Evolutionary conservation across 2,888 invertebrate species (phyloP).

Genomic region (Drosophila algonquin): DNA sequence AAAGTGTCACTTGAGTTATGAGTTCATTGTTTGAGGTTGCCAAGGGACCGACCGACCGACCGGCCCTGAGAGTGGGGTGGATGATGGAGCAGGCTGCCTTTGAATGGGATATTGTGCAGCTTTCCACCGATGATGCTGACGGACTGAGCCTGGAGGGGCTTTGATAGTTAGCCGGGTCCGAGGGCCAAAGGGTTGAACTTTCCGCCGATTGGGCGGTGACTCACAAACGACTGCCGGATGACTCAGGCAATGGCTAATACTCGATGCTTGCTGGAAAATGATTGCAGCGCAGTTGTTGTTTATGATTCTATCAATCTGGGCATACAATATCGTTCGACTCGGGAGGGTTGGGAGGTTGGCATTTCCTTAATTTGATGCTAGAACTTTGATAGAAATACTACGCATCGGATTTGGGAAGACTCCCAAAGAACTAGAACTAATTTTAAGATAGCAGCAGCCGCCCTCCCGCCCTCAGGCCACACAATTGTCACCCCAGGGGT

Average conservation of each 20-base stretch:
- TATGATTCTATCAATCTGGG: not conserved
- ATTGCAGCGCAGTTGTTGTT: not conserved
- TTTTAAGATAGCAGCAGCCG: slow-evolving; percentile 4
- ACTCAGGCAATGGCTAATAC: not conserved
- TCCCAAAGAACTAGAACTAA: slow-evolving; percentile 32
- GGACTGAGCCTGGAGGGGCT: slow-evolving; percentile 60
- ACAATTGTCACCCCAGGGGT: slow-evolving; percentile 40
- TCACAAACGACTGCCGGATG: slow-evolving; percentile 40
- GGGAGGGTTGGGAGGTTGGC: not conserved
- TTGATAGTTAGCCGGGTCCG: slow-evolving; percentile 36
- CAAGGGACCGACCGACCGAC: slow-evolving; percentile 36
- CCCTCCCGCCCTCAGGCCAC: slow-evolving; percentile 15
- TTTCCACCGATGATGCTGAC: slow-evolving; percentile 57
- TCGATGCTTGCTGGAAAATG: not conserved
- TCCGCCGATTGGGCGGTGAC: not conserved
- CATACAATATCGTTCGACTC: slow-evolving; percentile 4
- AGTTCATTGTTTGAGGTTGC: slow-evolving; percentile 81
- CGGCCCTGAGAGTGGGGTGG: not conserved
- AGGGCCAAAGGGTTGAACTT: slow-evolving; percentile 10
- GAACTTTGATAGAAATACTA: slow-evolving; percentile 18
- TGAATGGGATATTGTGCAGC: slow-evolving; percentile 55
- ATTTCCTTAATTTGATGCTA: slow-evolving; percentile 26
- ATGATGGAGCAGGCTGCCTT: slow-evolving; percentile 23
- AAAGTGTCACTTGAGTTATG: slow-evolving; percentile 84
- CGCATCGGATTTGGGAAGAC: not conserved